Evolutionary conservation across 2,113 vertebrate species (phyloP).

Genomic region (Melanerpes aurifrons): DNA sequence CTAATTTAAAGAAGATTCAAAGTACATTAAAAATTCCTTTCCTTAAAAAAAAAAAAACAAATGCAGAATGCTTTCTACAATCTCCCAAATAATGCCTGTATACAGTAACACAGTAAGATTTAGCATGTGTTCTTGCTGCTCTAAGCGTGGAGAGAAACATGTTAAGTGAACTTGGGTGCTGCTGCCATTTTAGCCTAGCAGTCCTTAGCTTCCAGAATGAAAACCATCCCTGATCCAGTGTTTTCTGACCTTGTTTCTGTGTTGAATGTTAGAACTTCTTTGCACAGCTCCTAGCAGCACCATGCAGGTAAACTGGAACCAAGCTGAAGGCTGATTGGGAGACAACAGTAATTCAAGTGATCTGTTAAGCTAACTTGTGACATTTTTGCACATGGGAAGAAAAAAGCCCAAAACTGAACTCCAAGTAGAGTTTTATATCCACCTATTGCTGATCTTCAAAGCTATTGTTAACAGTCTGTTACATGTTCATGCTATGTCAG

Average conservation of each 20-base stretch:
- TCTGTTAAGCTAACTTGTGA: background rate
- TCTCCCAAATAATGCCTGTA: background rate
- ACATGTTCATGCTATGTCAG: background rate
- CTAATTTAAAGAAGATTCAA: background rate
- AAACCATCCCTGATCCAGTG: background rate
- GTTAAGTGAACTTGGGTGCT: background rate
- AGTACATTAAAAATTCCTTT: background rate
- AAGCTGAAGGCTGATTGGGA: background rate
- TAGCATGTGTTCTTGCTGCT: background rate
- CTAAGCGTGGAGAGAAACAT: background rate
- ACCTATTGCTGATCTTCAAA: background rate
- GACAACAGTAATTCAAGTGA: background rate
- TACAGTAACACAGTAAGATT: background rate
- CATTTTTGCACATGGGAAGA: fast-evolving
- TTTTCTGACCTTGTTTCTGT: fast-evolving
- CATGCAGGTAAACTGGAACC: background rate
- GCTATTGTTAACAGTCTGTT: background rate
- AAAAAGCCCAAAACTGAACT: background rate
- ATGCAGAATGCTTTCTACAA: background rate
- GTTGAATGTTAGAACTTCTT: background rate
- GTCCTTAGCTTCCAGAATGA: background rate
- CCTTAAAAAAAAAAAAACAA: background rate
- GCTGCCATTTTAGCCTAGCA: background rate
- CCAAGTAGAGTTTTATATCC: background rate
- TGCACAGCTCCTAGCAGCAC: background rate